These are phyloP conservation scores for Drosophila anomelani DNA, from an alignment of 2,888 invertebrate species.

Conservation along the genomic window DNA sequence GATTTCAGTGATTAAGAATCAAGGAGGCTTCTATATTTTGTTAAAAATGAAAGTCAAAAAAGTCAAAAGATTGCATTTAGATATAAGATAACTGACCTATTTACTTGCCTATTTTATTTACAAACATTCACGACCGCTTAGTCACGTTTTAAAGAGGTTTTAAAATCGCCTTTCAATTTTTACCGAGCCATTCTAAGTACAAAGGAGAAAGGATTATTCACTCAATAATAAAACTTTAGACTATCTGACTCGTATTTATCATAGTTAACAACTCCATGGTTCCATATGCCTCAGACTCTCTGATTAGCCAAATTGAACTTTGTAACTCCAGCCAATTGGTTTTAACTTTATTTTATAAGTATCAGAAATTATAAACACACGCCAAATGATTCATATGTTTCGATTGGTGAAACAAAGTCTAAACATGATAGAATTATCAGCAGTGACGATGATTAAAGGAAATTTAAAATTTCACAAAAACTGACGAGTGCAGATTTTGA, in stretches of 20 bases:
- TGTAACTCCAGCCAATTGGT: constrained; percentile 1
- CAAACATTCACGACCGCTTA: too few relatives aligned
- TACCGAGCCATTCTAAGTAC: not conserved
- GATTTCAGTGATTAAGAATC: not conserved
- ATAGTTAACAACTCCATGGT: not conserved
- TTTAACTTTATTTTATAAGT: not conserved
- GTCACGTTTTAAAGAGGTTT: too few relatives aligned
- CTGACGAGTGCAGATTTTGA: constrained; percentile 17
- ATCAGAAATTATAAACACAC: not conserved
- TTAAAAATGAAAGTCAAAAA: not conserved
- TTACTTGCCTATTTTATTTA: too few relatives aligned
- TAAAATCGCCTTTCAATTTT: not conserved
- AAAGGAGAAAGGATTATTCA: not conserved
- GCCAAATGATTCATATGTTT: constrained; percentile 16
- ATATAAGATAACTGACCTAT: not conserved
- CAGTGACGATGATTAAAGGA: constrained; percentile 11
- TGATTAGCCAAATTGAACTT: constrained; percentile 15
- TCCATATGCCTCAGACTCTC: not conserved
- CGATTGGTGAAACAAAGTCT: constrained; percentile 32
- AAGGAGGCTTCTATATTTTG: not conserved
- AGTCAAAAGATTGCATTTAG: not conserved
- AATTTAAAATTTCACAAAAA: not conserved
- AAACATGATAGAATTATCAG: constrained; percentile 27
- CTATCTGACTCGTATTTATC: not conserved
- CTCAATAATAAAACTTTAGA: not conserved